Conservation (phyloP, 2,888 invertebrate species). For the Troides aeacus region DNA sequence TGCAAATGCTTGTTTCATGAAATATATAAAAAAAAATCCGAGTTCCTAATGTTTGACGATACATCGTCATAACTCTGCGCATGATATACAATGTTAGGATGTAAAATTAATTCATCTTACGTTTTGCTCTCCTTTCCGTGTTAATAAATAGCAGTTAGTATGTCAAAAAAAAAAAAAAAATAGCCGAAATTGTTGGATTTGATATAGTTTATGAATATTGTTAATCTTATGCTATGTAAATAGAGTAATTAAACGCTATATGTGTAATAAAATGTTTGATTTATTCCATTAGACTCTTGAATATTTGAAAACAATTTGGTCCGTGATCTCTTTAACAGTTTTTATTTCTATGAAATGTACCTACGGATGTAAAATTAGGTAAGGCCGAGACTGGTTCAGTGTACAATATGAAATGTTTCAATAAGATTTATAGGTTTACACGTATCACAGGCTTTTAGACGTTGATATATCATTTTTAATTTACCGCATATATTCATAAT, state of each 20-base stretch:
- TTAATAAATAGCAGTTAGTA: slow-evolving; percentile 76
- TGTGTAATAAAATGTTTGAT: slow-evolving; percentile 75
- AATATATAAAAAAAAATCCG: slow-evolving; percentile 32
- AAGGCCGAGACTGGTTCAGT: slow-evolving; percentile 55
- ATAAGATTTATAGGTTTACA: slow-evolving; percentile 42
- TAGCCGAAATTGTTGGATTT: slow-evolving; percentile 80
- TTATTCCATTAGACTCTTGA: slow-evolving; percentile 63
- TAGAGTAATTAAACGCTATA: slow-evolving; percentile 80
- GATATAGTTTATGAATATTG: slow-evolving; percentile 80
- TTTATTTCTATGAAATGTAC: slow-evolving; percentile 40
- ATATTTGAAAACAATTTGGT: slow-evolving; percentile 29
- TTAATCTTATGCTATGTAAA: slow-evolving; percentile 80
- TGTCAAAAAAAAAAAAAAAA: slow-evolving; percentile 56
- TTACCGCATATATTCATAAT: too few relatives aligned
- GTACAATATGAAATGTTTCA: slow-evolving; percentile 48
- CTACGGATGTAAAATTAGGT: slow-evolving; percentile 62
- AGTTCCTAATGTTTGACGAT: slow-evolving; percentile 63
- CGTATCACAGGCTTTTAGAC: not conserved
- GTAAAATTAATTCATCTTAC: slow-evolving; percentile 57
- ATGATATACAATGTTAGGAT: slow-evolving; percentile 51
- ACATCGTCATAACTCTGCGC: slow-evolving; percentile 51
- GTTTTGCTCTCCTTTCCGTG: slow-evolving; percentile 75
- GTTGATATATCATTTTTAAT: too few relatives aligned
- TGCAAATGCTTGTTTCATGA: not conserved
- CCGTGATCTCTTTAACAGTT: slow-evolving; percentile 40